phyloP scores from a whole-genome alignment of 2,113 vertebrate genomes.

The Parus major region DNA sequence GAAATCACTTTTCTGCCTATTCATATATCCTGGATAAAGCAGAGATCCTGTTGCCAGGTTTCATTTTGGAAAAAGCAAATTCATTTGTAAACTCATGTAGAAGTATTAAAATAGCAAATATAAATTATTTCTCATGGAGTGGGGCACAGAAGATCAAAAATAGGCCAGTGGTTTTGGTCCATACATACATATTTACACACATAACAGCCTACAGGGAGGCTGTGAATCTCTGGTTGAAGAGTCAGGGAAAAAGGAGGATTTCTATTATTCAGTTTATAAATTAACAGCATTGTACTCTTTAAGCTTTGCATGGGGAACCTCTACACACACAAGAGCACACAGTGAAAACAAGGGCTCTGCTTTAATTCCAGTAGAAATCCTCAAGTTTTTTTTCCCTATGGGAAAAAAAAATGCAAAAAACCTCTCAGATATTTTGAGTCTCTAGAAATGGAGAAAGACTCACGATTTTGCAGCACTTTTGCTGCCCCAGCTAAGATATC shows the following conservation, averaged over 20 bases:
- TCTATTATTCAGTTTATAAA: not conserved
- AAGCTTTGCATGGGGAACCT: not conserved
- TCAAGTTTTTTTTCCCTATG: not conserved
- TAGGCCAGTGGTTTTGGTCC: not conserved
- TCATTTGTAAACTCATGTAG: not conserved
- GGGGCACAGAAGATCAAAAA: not conserved
- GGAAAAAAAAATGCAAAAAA: not conserved
- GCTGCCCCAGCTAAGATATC: not conserved
- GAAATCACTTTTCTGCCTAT: not conserved
- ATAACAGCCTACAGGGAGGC: too few species aligned
- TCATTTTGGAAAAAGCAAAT: not conserved
- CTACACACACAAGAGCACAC: not conserved
- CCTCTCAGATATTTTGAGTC: not conserved
- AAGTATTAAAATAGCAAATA: not conserved
- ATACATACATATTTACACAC: not conserved
- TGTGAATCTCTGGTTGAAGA: not conserved
- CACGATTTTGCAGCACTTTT: not conserved
- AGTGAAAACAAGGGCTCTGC: not conserved
- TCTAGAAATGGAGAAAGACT: not conserved
- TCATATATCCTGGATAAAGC: not conserved
- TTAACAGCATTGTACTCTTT: not conserved
- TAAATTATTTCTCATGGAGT: not conserved
- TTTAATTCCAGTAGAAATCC: not conserved
- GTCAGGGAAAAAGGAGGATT: fast-evolving
- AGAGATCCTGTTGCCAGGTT: not conserved